Evolutionary conservation across 2,888 invertebrate species (phyloP), one percentile per base, ranked within the genome.

Genomic region (Archaeoteleia sp.): DNA sequence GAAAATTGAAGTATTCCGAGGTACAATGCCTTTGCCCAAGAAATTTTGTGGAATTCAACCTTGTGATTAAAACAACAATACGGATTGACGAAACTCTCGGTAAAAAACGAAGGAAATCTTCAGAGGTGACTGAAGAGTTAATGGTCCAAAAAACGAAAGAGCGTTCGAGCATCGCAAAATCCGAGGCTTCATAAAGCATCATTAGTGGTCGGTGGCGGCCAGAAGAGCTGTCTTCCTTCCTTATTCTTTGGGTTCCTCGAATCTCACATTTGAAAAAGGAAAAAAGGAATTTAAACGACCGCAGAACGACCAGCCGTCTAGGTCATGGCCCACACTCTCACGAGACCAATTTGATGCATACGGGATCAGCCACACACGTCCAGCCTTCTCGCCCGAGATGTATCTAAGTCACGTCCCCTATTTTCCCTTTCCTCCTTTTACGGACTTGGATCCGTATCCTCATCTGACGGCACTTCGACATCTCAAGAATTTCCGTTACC

Each of bases 271-370:
- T 46, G 42, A 57, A 65, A 37, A 66, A 61, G 48, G 48, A 58
- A 58, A 72, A 70, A 67, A 70, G 57, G 68, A 71, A 69, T 73
- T 70, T 70, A 71, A 72, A 72, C 68, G 73, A 72, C 67, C 69
- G 43, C 71, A 65, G 65, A 70, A 70, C 69, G 67, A 67, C 70
- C 49, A 69, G 58, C 63, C 70, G 68, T 69, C 68, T 73, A 72
- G 73, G 71, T 73, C 65, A 58, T 63, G 67, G 69, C 62, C 68
- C 67, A 55, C 70, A 65, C 72, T 23, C 45, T 61, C 45, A 14
- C 30, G 60, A 15, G 37, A 35, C 8, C 42, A 23, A n/a, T 17
- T 34, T 23, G 39, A 57, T 39, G 39, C 37, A 45, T 27, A 29
- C 37, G 27, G 23, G 45, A 39, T 46, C 39, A 35, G 30, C 37